Evolutionary conservation across 2,888 invertebrate species (phyloP), one percentile per base, ranked within the genome.

Genomic region (Melieria omissa): DNA sequence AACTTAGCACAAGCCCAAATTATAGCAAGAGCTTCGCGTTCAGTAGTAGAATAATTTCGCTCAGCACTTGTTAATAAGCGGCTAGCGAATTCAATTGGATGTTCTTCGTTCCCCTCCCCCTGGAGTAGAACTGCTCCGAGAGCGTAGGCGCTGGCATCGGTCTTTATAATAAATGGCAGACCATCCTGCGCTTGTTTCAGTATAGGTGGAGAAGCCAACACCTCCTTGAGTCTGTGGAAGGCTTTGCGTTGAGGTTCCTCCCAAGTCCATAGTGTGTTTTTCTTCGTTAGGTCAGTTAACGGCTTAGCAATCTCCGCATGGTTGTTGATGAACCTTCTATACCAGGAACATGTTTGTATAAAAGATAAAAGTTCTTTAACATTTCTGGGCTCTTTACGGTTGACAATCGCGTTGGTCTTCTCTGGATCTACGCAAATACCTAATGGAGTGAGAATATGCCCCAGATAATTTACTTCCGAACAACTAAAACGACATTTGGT

Each of bases 341-440:
- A 84, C 83, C 83, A 84, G 0, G 79, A 80, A 12, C 77, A 77
- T 3, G 77, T 82, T 72, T 83, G 82, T 5, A 84, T 65, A 45
- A 65, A 65, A 6, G 65, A 65, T 65, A 65, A 44, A 14, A 65
- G 16, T 8, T 65, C 55, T 49, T 65, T 65, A 4, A 55, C 12
- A 44, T 54, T 55, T n/a, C 44, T 42, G n/a, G 65, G 65, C 14
- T 65, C 55, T 10, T 29, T 10, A 44, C 55, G 42, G 7, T 42
- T 8, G 7, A 10, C 14, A n/a, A 65, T 65, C 10, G 65, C 55
- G n/a, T 9, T 42, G n/a, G 55, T 65, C 29, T 65, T 65, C 16
- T 65, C 65, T 49, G 12, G 42, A 42, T 55, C 65, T 5, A 65
- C 54, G 12, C 55, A n/a, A 16, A 65, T 65, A n/a, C 55, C 44